Conservation (phyloP, 1,140 invertebrate species). For the Gryon sp. region DNA sequence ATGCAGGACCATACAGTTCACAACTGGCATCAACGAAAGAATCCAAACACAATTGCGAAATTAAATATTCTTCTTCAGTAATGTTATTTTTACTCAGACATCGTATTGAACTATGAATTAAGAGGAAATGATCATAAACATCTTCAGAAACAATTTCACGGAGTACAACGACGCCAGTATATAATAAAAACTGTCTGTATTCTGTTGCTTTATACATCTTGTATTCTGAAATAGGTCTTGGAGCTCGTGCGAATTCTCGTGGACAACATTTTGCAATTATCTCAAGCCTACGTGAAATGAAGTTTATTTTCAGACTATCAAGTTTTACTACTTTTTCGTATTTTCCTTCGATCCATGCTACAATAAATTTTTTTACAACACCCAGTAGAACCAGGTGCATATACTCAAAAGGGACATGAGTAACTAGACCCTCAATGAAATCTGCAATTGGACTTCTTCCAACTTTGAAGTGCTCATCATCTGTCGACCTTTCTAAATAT, state of each 20-base stretch:
- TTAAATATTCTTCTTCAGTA: neutral
- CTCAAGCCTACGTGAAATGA: too few relatives aligned
- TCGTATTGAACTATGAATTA: slow-evolving; percentile 22
- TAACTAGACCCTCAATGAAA: neutral
- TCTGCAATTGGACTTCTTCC: neutral
- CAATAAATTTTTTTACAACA: too few relatives aligned
- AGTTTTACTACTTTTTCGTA: too few relatives aligned
- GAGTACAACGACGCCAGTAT: slow-evolving; percentile 25
- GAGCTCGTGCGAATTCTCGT: slow-evolving; percentile 29
- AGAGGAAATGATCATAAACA: slow-evolving; percentile 34
- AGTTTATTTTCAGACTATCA: too few relatives aligned
- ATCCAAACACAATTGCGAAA: slow-evolving; percentile 6
- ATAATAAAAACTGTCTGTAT: slow-evolving; percentile 33
- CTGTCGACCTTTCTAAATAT: slow-evolving; percentile 4
- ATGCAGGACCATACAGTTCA: slow-evolving; percentile 22
- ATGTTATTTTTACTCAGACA: neutral
- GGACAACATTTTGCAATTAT: slow-evolving; percentile 20
- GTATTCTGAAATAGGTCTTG: slow-evolving; percentile 11
- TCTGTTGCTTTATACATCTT: slow-evolving; percentile 45
- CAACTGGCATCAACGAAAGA: slow-evolving; percentile 20
- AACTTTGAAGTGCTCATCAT: neutral
- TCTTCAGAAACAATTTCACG: slow-evolving; percentile 2
- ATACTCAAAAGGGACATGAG: neutral
- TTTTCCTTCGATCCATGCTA: too few relatives aligned
- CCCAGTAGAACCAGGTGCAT: too few relatives aligned